Evolutionary conservation across 2,797 vertebrate species (phyloP), one percentile per base, ranked within the genome.

Genomic region (Melanotaenia boesemani): DNA sequence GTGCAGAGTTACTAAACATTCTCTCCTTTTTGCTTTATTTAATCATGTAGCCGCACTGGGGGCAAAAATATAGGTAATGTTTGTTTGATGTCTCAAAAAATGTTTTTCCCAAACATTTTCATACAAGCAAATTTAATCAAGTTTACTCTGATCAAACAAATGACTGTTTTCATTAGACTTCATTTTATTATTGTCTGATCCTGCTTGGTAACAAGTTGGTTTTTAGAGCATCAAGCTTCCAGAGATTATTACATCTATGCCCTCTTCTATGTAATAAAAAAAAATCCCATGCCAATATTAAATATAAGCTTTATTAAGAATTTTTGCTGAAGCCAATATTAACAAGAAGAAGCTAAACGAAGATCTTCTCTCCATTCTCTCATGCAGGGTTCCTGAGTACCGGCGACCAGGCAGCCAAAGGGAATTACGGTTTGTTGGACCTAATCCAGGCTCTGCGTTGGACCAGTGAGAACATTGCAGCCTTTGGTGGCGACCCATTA

Each of bases 401-500:
- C 39, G 98, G 98, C 39, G 98, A 99, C 94, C 98, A 99, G 92
- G 97, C 98, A 68, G 97, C 98, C 80, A 99, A 99, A 92, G 98
- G 98, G 82, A 99, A 99, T 86, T 99, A 99, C 37, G 98, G 98
- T 59, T 95, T 99, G 73, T 92, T 99, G 90, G 98, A 99, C 92
- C 96, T 95, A 88, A 99, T 99, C 80, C 98, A 99, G 91, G 97
- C 98, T 82, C 95, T 99, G 91, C 95, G 98, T 81, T 99, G 98
- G 98, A 98, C 96, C 85, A 99, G 98, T 92, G 98, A 99, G 93
- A 99, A 99, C 90, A 99, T 99, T 86, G 98, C 97, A 70, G 97
- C 96, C 91, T 99, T 99, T 82, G 98, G 98, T 62, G 98, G 98
- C 67, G 98, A 99, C 92, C 98, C 98, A 46, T 91, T 99, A 87